Evolutionary conservation across 2,888 invertebrate genomes (phyloP).

Genomic region (Epicampocera succincta): DNA sequence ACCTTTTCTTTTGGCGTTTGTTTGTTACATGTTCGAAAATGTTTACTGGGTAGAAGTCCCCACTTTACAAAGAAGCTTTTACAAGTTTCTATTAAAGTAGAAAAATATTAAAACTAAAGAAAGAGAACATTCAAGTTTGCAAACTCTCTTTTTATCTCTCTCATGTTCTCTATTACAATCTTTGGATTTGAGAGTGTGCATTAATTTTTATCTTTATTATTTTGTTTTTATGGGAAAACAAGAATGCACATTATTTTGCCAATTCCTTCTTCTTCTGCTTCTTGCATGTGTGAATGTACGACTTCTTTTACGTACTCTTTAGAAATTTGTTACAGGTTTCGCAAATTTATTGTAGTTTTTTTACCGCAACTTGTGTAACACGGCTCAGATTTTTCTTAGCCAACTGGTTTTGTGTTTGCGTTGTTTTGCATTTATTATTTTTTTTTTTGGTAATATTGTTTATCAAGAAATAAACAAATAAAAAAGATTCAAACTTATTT

Average conservation of each 20-base stretch:
- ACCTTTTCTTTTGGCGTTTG: background rate
- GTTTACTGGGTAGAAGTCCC: conserved; percentile 11
- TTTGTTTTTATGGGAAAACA: background rate
- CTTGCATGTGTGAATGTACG: conserved; percentile 8
- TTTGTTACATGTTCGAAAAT: background rate
- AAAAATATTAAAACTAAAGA: background rate
- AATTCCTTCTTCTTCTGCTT: background rate
- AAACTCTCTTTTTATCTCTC: conserved; percentile 8
- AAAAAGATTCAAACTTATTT: background rate
- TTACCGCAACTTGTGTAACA: background rate
- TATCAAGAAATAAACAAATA: too few relatives aligned
- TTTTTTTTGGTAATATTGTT: background rate
- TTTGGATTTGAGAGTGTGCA: background rate
- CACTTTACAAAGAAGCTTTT: conserved; percentile 32
- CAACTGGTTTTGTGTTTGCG: conserved; percentile 24
- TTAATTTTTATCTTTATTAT: background rate
- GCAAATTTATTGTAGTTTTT: background rate
- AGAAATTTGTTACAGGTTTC: conserved; percentile 30
- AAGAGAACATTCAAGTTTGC: conserved; percentile 6
- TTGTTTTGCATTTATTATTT: too few relatives aligned
- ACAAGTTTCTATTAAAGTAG: conserved; percentile 12
- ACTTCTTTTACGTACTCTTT: conserved; percentile 5
- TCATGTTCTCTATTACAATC: background rate
- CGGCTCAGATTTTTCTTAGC: conserved; percentile 7
- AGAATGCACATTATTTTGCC: background rate